Evolutionary conservation across 2,797 vertebrate genomes (phyloP).

Genomic region (Anguilla marmorata): DNA sequence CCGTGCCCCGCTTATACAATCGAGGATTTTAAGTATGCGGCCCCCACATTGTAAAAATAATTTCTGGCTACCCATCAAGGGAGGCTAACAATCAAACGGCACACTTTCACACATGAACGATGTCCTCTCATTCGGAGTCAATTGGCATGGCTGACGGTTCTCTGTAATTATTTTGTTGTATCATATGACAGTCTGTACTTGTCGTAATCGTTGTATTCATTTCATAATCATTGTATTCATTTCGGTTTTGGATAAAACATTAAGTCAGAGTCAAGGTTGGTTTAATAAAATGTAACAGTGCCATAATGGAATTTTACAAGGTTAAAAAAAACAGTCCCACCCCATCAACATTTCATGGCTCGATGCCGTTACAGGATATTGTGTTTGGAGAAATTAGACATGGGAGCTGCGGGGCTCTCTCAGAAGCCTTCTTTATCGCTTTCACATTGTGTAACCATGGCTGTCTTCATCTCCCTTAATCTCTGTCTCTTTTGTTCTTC

Average conservation of each 20-base stretch:
- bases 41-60: background rate
- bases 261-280: background rate
- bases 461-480: background rate
- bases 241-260: background rate
- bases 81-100: background rate
- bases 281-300: background rate
- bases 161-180: background rate
- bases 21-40: too few species aligned
- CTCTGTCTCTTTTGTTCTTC: background rate
- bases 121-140: background rate
- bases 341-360: too few species aligned
- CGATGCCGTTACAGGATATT: background rate
- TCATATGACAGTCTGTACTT: background rate
- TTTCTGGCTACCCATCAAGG: background rate
- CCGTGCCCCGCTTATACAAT: too few species aligned
- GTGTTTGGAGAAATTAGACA: background rate
- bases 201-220: background rate
- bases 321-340: background rate
- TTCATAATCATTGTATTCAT: background rate
- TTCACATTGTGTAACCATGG: background rate
- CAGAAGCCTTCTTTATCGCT: background rate
- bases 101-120: background rate
- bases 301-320: background rate
- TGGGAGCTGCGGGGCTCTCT: background rate
- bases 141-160: background rate